Evolutionary conservation across 2,797 vertebrate species (phyloP).

Genomic region (Chanos chanos): DNA sequence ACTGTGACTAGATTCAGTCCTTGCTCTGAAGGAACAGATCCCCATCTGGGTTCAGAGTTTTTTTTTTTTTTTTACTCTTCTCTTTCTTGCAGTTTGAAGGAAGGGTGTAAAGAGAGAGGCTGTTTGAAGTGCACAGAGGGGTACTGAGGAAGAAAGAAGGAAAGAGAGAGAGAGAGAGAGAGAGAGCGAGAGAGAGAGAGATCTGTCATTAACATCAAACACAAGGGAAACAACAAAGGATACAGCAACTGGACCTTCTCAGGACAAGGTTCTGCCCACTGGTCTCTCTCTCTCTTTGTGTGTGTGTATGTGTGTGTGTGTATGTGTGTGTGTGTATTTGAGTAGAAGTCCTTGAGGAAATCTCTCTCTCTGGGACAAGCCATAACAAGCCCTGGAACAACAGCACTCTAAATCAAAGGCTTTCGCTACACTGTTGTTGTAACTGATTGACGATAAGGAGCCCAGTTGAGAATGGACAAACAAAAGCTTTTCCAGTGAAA

Average conservation of each 20-base stretch:
- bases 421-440: too few relatives aligned
- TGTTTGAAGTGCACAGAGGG: slow-evolving; percentile 15
- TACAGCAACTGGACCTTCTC: neutral
- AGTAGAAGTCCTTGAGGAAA: neutral
- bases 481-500: too few relatives aligned
- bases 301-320: slow-evolving; percentile 8
- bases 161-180: neutral
- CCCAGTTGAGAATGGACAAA: too few relatives aligned
- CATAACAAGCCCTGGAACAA: neutral
- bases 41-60: too few relatives aligned
- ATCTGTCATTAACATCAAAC: neutral
- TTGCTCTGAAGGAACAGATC: too few relatives aligned
- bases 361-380: neutral
- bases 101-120: neutral
- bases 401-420: too few relatives aligned
- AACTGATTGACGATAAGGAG: too few relatives aligned
- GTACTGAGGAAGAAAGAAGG: neutral
- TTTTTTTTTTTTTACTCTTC: too few relatives aligned
- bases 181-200: neutral
- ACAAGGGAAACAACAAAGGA: neutral
- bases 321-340: neutral
- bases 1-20: too few relatives aligned
- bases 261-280: neutral
- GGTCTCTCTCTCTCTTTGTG: neutral
- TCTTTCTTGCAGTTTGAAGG: slow-evolving; percentile 16